Evolutionary conservation across 2,888 invertebrate genomes (phyloP).

Genomic region (Ormyrus labotus): DNA sequence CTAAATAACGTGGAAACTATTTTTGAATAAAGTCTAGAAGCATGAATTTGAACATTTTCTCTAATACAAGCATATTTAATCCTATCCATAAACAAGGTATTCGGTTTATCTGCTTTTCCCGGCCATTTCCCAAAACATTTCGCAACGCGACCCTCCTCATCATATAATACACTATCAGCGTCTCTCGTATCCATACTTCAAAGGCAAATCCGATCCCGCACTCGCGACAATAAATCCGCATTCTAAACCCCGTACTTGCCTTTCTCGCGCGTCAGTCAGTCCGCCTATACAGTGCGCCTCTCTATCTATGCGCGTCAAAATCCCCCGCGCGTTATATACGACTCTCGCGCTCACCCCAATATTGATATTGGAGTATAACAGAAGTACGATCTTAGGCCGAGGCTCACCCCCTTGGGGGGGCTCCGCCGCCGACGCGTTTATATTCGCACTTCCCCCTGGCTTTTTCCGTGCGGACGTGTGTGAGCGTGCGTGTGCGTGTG

Average conservation of each 20-base stretch:
- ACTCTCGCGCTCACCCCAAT: conserved; percentile 61
- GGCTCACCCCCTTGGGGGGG: conserved; percentile 55
- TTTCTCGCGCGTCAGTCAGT: conserved; percentile 24
- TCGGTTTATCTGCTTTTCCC: conserved; percentile 9
- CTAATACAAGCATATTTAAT: no score
- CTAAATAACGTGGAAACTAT: background rate
- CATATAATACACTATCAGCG: background rate
- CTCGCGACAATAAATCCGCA: conserved; percentile 49
- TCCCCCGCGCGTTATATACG: conserved; percentile 39
- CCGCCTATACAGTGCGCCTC: background rate
- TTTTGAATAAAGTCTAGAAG: no score
- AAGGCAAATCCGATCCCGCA: conserved; percentile 42
- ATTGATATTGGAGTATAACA: conserved; percentile 71
- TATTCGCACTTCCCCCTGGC: conserved; percentile 69
- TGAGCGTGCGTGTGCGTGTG: no score
- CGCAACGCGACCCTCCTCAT: conserved; percentile 9
- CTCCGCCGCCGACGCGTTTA: conserved; percentile 72
- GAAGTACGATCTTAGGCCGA: conserved; percentile 67
- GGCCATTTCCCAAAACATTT: conserved; percentile 21
- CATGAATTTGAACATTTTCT: no score
- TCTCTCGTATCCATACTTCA: conserved; percentile 13
- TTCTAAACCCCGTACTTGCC: conserved; percentile 6
- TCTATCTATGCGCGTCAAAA: conserved; percentile 29
- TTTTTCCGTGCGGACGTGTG: background rate
- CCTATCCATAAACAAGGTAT: no score